Evolutionary conservation across 2,888 invertebrate genomes (phyloP).

Genomic region (Strigamia maritima): DNA sequence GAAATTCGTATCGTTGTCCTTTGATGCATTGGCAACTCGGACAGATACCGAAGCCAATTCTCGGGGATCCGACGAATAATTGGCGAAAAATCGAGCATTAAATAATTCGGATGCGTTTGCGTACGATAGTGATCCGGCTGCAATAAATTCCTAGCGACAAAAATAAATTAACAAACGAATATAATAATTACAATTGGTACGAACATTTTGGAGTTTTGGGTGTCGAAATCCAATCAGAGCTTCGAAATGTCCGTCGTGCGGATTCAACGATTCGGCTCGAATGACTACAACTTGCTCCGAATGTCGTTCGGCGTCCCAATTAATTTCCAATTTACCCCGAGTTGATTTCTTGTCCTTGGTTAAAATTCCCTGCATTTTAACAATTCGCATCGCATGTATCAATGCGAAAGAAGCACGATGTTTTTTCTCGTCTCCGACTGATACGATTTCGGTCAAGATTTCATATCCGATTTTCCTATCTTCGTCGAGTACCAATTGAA

Average conservation of each 20-base stretch:
- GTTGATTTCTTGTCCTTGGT: background rate
- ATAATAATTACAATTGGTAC: background rate
- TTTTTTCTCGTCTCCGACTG: background rate
- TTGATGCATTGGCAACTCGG: background rate
- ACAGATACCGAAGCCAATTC: background rate
- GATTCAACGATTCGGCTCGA: background rate
- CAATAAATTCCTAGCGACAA: background rate
- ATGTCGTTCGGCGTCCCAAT: background rate
- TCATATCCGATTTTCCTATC: background rate
- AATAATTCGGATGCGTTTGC: background rate
- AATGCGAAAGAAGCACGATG: background rate
- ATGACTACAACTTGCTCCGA: background rate
- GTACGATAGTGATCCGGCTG: background rate
- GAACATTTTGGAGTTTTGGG: background rate
- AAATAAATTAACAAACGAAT: background rate
- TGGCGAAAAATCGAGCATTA: background rate
- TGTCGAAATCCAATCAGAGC: background rate
- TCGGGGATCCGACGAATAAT: background rate
- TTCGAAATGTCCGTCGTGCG: background rate
- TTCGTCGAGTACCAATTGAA: background rate
- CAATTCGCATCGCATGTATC: background rate
- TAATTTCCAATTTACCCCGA: background rate
- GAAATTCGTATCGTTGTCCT: background rate
- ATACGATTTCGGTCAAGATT: background rate
- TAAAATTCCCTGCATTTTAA: background rate